Evolutionary conservation across 2,888 invertebrate species (phyloP), one percentile per base, ranked within the genome.

Genomic region (Drosophila dives): DNA sequence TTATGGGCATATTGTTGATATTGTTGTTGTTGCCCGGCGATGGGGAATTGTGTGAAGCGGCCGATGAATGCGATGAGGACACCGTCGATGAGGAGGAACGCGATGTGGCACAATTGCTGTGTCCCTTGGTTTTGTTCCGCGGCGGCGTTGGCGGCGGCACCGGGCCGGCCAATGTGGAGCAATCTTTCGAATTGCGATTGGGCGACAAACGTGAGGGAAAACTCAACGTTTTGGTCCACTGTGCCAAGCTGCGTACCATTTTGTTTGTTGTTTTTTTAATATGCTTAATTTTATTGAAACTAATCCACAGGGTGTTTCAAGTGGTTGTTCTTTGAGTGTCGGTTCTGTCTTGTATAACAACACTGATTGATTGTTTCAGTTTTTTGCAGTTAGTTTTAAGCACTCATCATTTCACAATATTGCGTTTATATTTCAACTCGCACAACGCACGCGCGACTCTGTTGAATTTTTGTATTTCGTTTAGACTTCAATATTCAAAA

Each of bases 151-250:
- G 81, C 91, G 95, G 94, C 40, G 94, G 93, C 72, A 91, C 93
- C 6, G 91, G 90, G 51, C 91, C 93, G 82, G 86, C 78, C 71
- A 88, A 34, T 26, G 92, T 91, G 40, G 90, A 95, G 92, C 93
- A 94, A 92, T 96, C 96, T 93, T 96, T 96, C 48, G 95, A 95
- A 64, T 95, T 95, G 91, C 96, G 95, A 92, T 97, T 96, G 20
- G 97, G 97, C 71, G 97, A 97, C 91, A 97, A 94, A 93, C 97
- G 95, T 90, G 97, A 96, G 74, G 97, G 97, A 93, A 97, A 97
- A 94, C 97, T 97, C 92, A 97, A 94, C 86, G 97, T 97, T 94
- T 97, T 97, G 93, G 97, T 97, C 97, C 97, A 97, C 94, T 97
- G 97, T 74, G 97, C 95, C 91, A 97, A 94, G 94, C 97, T 97